Conservation (phyloP, 2,113 vertebrate genomes). For the Columba livia region DNA sequence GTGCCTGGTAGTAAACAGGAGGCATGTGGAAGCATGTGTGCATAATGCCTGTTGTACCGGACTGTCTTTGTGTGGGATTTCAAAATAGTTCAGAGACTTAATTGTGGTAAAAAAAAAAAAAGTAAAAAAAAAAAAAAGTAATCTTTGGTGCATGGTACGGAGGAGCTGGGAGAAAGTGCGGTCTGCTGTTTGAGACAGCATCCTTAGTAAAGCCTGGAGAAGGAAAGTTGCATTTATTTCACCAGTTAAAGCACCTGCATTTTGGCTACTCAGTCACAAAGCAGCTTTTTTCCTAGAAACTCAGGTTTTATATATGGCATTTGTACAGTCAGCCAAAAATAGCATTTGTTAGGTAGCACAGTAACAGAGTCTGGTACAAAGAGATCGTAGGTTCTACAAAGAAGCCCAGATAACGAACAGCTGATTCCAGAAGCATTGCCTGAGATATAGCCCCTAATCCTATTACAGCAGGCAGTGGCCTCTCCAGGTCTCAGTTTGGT, state of each 20-base stretch:
- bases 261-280: neutral
- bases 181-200: neutral
- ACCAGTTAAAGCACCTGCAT: neutral
- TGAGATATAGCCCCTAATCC: constrained; percentile 49
- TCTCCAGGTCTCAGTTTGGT: constrained; percentile 2
- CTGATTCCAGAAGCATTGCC: constrained; percentile 52
- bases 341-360: constrained; percentile 25
- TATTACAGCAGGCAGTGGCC: constrained; percentile 9
- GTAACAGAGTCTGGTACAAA: constrained; percentile 42
- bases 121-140: neutral
- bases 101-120: neutral
- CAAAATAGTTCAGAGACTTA: constrained; percentile 34
- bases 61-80: constrained; percentile 27
- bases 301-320: neutral
- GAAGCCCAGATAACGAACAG: constrained; percentile 54
- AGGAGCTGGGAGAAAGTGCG: constrained; percentile 1
- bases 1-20: constrained; percentile 20
- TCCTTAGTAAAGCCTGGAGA: neutral
- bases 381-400: constrained; percentile 19
- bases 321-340: constrained; percentile 11
- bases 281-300: neutral
- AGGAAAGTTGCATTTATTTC: neutral
- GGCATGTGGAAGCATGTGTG: constrained; percentile 15
- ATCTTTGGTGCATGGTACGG: neutral
- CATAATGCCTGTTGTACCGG: neutral